Base-by-base conservation (phyloP, 2,888 invertebrate species). In the Anaspis maculata region DNA sequence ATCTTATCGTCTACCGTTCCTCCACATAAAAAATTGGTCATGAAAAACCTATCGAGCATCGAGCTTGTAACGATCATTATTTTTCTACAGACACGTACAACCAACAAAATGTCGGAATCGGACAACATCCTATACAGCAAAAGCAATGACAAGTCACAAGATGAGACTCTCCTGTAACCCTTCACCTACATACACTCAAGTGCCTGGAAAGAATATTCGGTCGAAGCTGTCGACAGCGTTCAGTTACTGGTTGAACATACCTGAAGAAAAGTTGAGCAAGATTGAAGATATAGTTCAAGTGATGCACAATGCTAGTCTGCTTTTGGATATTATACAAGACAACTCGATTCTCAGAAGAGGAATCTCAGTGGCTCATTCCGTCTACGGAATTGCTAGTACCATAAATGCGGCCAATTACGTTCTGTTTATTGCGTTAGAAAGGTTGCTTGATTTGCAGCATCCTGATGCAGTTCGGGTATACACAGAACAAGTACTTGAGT, bases 311-410 rank as follows among this genome's bases (percentile, higher is more conserved):
- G 86, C 95, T 38, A 95, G 94, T 68, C 75, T 97, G 39, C 69
- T 97, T 92, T 79, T 95, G 62, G 96, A 97, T 70, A 96, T 97
- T 67, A 96, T 97, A 62, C 91, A 97, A 73, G 96, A 97, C 69
- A 90, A 85, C 69, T 95, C 95, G 11, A 87, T 89, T 56, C 72
- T 97, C 33, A 77, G 92, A 45, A 76, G 92, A 57, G 92, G 92
- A 16, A 84, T 90, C 48, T 92, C 94, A n/a, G 95, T 95, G 13
- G 95, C 97, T 3, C 96, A 97, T 72, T 86, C 88, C 35, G 94
- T 97, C 54, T 97, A 88, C 67, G 97, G 97, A 23, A 79, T 91
- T 32, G 84, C 95, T 4, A 88, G 87, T 59, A 95, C 97, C 15
- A 91, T 97, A 50, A 96, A 95, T 68, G 84, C 92, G 2, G 95